A percentile compares a stretch with the other conserved stretches of the same genome.
phyloP scores from a whole-genome alignment of 2,888 invertebrate genomes.

The Acrocyrtus sp. region DNA sequence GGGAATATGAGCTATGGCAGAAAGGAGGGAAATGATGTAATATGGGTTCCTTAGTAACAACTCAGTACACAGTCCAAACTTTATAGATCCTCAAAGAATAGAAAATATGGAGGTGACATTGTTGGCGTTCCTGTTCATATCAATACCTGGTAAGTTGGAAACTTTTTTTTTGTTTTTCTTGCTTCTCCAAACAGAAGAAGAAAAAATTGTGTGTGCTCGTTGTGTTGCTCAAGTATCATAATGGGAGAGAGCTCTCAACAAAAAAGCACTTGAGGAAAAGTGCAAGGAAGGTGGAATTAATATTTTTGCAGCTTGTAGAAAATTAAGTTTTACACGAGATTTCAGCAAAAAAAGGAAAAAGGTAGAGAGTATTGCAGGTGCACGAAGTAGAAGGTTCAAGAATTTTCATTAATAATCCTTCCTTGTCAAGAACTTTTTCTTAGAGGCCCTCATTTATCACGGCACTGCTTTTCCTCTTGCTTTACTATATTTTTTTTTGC shows the following conservation, averaged over 20 bases:
- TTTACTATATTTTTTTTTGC: too few relatives aligned
- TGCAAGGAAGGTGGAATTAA: background rate
- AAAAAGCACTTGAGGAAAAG: background rate
- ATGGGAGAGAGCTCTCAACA: too few relatives aligned
- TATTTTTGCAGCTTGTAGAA: too few relatives aligned
- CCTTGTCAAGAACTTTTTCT: constrained; percentile 32
- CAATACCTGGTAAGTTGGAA: constrained; percentile 45
- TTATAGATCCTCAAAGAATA: too few relatives aligned
- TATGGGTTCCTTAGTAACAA: constrained; percentile 31
- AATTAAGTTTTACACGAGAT: background rate
- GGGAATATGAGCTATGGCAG: constrained; percentile 21
- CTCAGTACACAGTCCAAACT: too few relatives aligned
- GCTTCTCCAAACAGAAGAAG: background rate
- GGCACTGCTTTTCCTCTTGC: constrained; percentile 9
- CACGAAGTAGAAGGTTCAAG: constrained; percentile 15
- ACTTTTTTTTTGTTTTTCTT: background rate
- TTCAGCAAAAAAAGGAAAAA: background rate
- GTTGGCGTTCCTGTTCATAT: constrained; percentile 34
- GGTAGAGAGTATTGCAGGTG: constrained; percentile 35
- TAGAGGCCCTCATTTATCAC: constrained; percentile 15
- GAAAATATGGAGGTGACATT: constrained; percentile 32
- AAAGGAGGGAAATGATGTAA: constrained; percentile 28
- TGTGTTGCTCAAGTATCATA: too few relatives aligned
- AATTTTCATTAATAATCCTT: constrained; percentile 44
- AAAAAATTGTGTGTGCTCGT: background rate